phyloP scores from a whole-genome alignment of 1,140 invertebrate genomes.

The Magallana ariakensis region DNA sequence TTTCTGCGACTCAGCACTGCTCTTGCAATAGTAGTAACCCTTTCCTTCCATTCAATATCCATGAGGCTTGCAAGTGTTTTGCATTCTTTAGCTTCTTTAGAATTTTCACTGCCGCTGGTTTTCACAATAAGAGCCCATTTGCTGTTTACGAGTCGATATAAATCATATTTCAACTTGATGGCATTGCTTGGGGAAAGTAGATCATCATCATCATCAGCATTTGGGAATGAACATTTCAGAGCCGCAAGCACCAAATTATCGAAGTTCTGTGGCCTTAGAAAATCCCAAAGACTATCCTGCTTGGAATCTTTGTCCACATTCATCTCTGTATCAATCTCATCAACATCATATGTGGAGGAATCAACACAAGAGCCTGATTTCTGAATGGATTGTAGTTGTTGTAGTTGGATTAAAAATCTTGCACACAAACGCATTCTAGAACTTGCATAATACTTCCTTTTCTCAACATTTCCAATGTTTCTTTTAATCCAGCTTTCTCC shows the following conservation, averaged over 20 bases:
- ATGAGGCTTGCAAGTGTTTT: conserved; percentile 44
- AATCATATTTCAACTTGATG: conserved; percentile 51
- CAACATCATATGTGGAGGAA: conserved; percentile 11
- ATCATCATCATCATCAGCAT: conserved; percentile 52
- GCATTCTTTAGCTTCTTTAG: conserved; percentile 44
- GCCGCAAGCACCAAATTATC: conserved; percentile 46
- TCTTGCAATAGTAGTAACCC: conserved; percentile 44
- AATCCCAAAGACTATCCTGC: conserved; percentile 44
- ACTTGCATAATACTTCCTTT: conserved; percentile 52
- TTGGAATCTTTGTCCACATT: conserved; percentile 8
- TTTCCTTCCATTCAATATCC: conserved; percentile 49
- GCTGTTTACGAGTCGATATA: conserved; percentile 30
- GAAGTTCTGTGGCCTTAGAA: conserved; percentile 43
- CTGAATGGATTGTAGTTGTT: conserved; percentile 32
- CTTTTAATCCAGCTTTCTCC: conserved; percentile 57
- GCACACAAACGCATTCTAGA: conserved; percentile 47
- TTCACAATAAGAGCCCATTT: conserved; percentile 54
- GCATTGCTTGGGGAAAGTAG: conserved; percentile 54
- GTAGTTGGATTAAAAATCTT: conserved; percentile 43
- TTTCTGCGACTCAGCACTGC: conserved; percentile 38
- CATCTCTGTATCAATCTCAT: conserved; percentile 10
- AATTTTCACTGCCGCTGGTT: conserved; percentile 37
- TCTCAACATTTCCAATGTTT: conserved; percentile 53
- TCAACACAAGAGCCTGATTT: conserved; percentile 22
- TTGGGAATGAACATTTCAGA: conserved; percentile 47